These are phyloP conservation scores for Melanotaenia pygmaea DNA, from an alignment of 2,797 vertebrate genomes.

Conservation along the genomic window DNA sequence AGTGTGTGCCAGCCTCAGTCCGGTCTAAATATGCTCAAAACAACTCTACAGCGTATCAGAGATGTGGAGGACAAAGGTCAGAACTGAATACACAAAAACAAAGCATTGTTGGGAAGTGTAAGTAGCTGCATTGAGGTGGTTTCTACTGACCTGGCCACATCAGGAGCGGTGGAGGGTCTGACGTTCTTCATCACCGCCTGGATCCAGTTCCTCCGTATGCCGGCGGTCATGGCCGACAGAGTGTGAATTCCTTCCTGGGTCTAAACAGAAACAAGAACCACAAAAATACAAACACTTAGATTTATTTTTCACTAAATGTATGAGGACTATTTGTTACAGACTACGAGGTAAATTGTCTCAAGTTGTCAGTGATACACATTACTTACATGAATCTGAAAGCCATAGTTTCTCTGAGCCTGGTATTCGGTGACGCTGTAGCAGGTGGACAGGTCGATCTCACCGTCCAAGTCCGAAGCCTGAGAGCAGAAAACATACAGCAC, in stretches of 20 bases:
- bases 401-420: constrained; percentile 87
- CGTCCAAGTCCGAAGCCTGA: constrained; percentile 86
- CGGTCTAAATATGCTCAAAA: no score
- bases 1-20: no score
- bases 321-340: background rate
- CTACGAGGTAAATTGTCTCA: background rate
- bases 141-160: constrained; percentile 82
- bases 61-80: background rate
- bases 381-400: constrained; percentile 87
- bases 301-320: no score
- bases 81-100: background rate
- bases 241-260: constrained; percentile 85
- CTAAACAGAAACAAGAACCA: constrained; percentile 56
- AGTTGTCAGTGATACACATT: background rate
- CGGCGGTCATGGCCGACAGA: constrained; percentile 87
- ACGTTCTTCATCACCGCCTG: constrained; percentile 88
- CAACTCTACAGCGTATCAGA: background rate
- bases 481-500: background rate
- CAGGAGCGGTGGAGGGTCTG: constrained; percentile 84
- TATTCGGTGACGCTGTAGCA: constrained; percentile 86
- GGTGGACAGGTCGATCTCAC: constrained; percentile 85
- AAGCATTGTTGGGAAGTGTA: no score
- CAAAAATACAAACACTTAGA: background rate
- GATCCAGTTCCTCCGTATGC: constrained; percentile 89
- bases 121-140: no score